Conservation (phyloP, 2,888 invertebrate species). For the Brachylomia viminalis region DNA sequence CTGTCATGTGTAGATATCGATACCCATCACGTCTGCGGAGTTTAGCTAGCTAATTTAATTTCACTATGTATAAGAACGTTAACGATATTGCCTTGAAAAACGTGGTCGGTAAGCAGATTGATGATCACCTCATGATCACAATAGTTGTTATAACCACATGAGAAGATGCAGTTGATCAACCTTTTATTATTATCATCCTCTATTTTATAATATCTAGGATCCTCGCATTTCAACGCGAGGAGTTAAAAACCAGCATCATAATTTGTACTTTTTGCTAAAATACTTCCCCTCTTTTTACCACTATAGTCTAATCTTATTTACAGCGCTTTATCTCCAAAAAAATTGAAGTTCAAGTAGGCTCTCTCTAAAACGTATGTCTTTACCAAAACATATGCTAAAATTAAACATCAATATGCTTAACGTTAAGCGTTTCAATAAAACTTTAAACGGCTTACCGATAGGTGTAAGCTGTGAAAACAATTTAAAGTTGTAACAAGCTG, state of each 20-base stretch:
- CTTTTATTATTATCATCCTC: neutral
- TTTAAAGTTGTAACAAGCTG: constrained; percentile 66
- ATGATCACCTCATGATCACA: neutral
- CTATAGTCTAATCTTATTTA: neutral
- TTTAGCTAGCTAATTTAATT: no score
- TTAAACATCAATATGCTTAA: constrained; percentile 14
- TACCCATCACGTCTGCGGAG: no score
- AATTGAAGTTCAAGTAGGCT: neutral
- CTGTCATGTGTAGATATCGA: no score
- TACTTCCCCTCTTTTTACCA: neutral
- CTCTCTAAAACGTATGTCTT: neutral
- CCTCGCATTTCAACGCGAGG: neutral
- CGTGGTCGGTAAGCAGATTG: no score
- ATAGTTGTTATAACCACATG: neutral
- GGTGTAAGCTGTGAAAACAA: constrained; percentile 61
- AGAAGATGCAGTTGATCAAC: neutral
- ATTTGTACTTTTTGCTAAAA: no score
- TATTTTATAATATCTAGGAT: neutral
- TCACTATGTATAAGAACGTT: no score
- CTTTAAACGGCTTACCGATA: constrained; percentile 55
- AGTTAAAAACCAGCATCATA: neutral
- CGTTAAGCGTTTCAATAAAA: constrained; percentile 43
- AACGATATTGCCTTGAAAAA: neutral
- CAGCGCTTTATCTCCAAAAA: neutral
- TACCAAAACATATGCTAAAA: constrained; percentile 5